A percentile compares a stretch with the other conserved stretches of the same genome.
These are phyloP conservation scores for Propsilocerus akamusi DNA, from an alignment of 1,140 invertebrate genomes.

Conservation along the genomic window DNA sequence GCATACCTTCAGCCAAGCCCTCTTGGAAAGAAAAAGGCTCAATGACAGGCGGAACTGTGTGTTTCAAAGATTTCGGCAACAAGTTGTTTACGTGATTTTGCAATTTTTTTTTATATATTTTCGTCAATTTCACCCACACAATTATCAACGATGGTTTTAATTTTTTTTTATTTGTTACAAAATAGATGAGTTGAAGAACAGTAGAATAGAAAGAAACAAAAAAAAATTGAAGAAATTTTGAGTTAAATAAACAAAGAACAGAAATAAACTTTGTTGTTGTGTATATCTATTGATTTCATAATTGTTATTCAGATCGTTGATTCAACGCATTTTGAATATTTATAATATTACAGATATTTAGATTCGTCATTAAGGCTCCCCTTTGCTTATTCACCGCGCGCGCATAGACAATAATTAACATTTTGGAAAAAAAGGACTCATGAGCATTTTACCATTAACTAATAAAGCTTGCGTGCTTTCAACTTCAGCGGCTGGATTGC, in stretches of 20 bases:
- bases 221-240: constrained; percentile 11
- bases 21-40: constrained; percentile 68
- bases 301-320: not conserved
- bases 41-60: constrained; percentile 61
- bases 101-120: not conserved
- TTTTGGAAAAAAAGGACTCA: constrained; percentile 12
- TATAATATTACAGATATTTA: not conserved
- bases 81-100: no score
- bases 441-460: constrained; percentile 54
- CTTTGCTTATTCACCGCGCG: not conserved
- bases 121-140: not conserved
- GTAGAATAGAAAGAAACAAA: constrained; percentile 38
- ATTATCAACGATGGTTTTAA: not conserved
- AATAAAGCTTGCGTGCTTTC: constrained; percentile 50
- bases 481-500: constrained; percentile 51
- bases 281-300: not conserved
- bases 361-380: not conserved
- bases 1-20: constrained; percentile 63
- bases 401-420: not conserved
- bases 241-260: not conserved
- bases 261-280: not conserved
- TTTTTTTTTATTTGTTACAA: not conserved
- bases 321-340: no score
- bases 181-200: constrained; percentile 25
- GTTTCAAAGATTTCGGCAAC: no score